Evolutionary conservation across 1,140 invertebrate species (phyloP).

Genomic region (Drosophila nigromelanica): DNA sequence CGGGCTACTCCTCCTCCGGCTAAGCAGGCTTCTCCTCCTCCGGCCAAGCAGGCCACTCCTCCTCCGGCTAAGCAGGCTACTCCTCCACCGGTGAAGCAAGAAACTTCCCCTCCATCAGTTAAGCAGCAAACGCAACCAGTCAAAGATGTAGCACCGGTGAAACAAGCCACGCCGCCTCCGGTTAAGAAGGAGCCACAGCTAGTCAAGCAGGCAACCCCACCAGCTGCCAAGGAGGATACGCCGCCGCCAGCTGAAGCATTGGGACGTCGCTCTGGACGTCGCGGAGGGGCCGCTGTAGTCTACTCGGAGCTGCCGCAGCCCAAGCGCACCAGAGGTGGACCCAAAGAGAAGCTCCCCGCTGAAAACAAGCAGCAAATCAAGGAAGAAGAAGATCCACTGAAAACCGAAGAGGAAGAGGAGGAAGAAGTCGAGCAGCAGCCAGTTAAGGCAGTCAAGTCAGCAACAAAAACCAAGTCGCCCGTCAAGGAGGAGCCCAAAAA

Average conservation of each 20-base stretch:
- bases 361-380: slow-evolving; percentile 30
- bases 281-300: slow-evolving; percentile 62
- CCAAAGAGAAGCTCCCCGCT: slow-evolving; percentile 36
- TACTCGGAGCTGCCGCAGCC: slow-evolving; percentile 66
- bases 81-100: not conserved
- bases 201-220: slow-evolving; percentile 31
- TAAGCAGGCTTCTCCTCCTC: not conserved
- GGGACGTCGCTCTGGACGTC: slow-evolving; percentile 67
- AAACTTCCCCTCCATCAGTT: not conserved
- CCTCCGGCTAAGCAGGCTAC: not conserved
- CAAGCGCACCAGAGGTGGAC: slow-evolving; percentile 64
- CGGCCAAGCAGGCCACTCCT: not conserved
- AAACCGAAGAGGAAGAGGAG: not conserved
- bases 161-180: slow-evolving; percentile 8
- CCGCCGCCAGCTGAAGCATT: slow-evolving; percentile 22
- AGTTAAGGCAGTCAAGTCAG: slow-evolving; percentile 4
- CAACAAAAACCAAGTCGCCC: slow-evolving; percentile 27
- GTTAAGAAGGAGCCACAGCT: not conserved
- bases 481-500: slow-evolving; percentile 13
- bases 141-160: not conserved
- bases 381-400: slow-evolving; percentile 25
- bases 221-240: slow-evolving; percentile 29
- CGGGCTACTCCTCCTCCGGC: slow-evolving; percentile 6
- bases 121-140: slow-evolving; percentile 7
- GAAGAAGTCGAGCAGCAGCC: slow-evolving; percentile 8